Conservation (phyloP, 64 coral and sea anemone species). For the Pocillopora damicornis region DNA sequence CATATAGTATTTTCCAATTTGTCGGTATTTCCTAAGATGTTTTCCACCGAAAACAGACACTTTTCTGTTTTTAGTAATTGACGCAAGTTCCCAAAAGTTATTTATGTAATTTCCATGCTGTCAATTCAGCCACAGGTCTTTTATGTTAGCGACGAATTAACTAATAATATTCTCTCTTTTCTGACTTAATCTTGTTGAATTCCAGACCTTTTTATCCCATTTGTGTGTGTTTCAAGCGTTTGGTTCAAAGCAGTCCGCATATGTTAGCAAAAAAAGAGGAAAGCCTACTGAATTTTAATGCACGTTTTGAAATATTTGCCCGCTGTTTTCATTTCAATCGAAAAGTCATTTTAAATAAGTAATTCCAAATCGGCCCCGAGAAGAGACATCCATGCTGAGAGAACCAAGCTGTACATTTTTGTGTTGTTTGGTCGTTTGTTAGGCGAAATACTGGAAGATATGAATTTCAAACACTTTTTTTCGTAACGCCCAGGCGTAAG, state of each 20-base stretch:
- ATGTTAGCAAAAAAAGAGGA: background rate
- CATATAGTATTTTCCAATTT: background rate
- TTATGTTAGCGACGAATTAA: background rate
- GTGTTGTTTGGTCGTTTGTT: no score
- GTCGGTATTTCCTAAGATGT: background rate
- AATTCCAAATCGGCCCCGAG: no score
- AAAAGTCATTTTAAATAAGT: no score
- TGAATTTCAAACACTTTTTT: no score
- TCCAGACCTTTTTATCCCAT: background rate
- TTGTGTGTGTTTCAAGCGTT: background rate
- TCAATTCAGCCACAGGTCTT: background rate
- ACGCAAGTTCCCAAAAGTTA: background rate
- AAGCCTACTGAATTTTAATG: background rate
- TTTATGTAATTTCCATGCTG: background rate
- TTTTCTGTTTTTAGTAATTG: background rate
- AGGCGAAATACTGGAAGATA: no score
- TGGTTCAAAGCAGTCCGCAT: background rate
- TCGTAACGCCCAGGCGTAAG: no score
- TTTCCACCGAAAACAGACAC: background rate
- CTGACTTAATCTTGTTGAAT: background rate
- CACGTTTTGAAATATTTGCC: no score
- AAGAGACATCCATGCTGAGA: no score
- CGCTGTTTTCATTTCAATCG: no score
- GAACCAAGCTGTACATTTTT: no score
- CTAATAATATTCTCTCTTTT: background rate